Evolutionary conservation across 2,888 invertebrate species (phyloP), one percentile per base, ranked within the genome.

Genomic region (Aphidius colemani): DNA sequence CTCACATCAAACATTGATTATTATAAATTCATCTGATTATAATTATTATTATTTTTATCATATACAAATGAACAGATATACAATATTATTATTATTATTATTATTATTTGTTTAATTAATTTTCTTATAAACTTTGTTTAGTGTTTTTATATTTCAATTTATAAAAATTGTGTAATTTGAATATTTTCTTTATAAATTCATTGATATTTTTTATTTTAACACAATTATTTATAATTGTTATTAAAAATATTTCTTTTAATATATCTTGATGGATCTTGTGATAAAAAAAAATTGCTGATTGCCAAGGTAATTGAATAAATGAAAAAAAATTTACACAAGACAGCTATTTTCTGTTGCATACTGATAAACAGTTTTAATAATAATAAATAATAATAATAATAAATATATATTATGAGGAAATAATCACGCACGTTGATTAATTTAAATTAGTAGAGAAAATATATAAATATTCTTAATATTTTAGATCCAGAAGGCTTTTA

Each of bases 1-100:
- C 71, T 76, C 71, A 73, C 73, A 75, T 69, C 71, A 74, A 74
- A 73, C 67, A 67, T 68, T 65, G 69, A 70, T 64, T 30, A 63
- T 46, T 30, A 53, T 48, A 59, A n/a, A 55, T n/a, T 43, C 9
- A 43, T 56, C 39, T 46, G 7, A 39, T 62, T 39, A 44, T 40
- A 46, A 45, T 43, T 10, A 46, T 46, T 45, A 43, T 46, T 56
- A 43, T 55, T 61, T 59, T 65, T 57, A n/a, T 55, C 63, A 66
- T 66, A 49, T 65, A 67, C 65, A 55, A 67, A 64, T 53, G 68
- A 65, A 64, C 67, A 66, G 65, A 61, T 65, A 64, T 49, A 69
- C 65, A 65, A 69, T 67, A 67, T 63, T 67, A 66, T 64, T 66
- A 56, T 64, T 30, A 53, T 64, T 30, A 53, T 59, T 49, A 45